phyloP scores from a whole-genome alignment of 2,888 invertebrate genomes.

The Strigamia transsilvanica region DNA sequence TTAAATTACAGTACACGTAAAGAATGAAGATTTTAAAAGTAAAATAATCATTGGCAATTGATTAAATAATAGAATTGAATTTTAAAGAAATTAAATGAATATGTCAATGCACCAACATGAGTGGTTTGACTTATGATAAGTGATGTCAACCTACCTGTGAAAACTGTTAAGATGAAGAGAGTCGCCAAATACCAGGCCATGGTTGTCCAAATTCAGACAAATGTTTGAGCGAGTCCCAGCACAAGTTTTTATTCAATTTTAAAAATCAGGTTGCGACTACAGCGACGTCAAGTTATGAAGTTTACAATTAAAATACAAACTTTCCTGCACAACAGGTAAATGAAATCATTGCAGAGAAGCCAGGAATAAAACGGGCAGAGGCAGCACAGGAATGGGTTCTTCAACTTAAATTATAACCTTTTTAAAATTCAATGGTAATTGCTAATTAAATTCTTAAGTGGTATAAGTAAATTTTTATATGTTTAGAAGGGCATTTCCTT shows the following conservation, averaged over 20 bases:
- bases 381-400: background rate
- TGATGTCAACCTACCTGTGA: background rate
- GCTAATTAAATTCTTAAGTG: background rate
- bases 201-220: slow-evolving; percentile 25
- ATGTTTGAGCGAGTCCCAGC: background rate
- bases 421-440: background rate
- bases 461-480: background rate
- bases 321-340: background rate
- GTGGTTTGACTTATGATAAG: background rate
- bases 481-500: background rate
- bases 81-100: too few species aligned
- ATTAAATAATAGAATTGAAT: too few species aligned
- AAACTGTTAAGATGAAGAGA: background rate
- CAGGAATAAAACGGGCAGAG: background rate
- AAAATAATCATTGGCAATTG: too few species aligned
- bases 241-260: slow-evolving; percentile 3
- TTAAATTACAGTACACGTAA: too few species aligned
- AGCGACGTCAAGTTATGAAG: slow-evolving; percentile 21
- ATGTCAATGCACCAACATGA: too few species aligned
- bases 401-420: background rate
- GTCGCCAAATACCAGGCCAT: background rate
- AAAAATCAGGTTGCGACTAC: slow-evolving; percentile 26
- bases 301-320: slow-evolving; percentile 12
- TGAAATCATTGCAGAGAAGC: background rate
- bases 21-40: too few species aligned